These are phyloP conservation scores for Oncorhynchus gorbuscha DNA, from an alignment of 2,113 vertebrate species.

Conservation along the genomic window DNA sequence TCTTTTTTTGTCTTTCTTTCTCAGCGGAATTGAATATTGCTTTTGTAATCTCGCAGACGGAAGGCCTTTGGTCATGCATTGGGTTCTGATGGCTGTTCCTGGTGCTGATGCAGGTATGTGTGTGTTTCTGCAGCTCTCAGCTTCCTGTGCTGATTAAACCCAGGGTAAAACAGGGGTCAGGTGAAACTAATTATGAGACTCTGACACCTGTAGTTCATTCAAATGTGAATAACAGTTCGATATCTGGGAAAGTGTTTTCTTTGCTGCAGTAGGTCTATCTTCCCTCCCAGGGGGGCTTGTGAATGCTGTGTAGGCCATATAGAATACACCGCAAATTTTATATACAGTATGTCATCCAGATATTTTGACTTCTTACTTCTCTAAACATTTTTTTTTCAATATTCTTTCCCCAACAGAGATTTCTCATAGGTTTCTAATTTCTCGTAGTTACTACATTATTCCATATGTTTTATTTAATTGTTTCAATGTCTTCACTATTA, in stretches of 20 bases:
- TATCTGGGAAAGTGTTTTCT: not conserved
- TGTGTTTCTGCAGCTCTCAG: not conserved
- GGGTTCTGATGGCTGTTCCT: constrained; percentile 1
- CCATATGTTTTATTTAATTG: too few relatives aligned
- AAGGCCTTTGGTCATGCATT: not conserved
- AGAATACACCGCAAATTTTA: too few relatives aligned
- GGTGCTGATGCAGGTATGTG: not conserved
- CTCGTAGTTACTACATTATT: too few relatives aligned
- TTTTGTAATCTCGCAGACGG: constrained; percentile 3
- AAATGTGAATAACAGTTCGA: not conserved
- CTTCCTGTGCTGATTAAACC: not conserved
- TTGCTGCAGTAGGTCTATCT: not conserved
- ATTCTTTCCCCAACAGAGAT: too few relatives aligned
- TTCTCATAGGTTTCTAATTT: too few relatives aligned
- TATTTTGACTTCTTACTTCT: too few relatives aligned
- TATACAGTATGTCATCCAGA: too few relatives aligned
- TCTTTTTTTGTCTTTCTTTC: not conserved
- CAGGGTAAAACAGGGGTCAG: not conserved
- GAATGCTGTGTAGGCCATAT: not conserved
- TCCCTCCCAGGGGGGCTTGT: not conserved
- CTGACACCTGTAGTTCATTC: constrained; percentile 1
- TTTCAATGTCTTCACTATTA: too few relatives aligned
- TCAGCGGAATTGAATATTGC: constrained; percentile 5
- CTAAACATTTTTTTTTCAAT: too few relatives aligned
- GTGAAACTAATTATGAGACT: not conserved